phyloP scores from a whole-genome alignment of 2,888 invertebrate genomes.

The Reticulitermes lucifugus region DNA sequence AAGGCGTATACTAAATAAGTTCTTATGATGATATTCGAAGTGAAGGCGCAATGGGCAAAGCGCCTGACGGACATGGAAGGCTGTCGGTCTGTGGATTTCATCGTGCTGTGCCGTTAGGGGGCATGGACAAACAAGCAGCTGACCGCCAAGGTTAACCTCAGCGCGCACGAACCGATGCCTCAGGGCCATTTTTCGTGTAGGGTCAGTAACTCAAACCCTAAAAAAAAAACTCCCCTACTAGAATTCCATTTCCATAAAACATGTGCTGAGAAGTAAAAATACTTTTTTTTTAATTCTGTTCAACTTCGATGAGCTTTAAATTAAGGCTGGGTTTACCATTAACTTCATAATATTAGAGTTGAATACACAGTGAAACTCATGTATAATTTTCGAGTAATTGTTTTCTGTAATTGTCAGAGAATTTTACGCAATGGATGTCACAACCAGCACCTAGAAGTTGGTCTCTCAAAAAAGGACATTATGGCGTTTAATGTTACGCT shows the following conservation, averaged over 20 bases:
- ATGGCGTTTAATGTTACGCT: not conserved
- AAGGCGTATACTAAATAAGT: too few species aligned
- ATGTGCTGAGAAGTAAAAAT: not conserved
- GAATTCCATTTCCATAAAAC: not conserved
- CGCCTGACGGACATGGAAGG: not conserved
- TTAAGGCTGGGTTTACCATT: not conserved
- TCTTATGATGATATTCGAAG: not conserved
- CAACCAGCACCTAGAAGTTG: not conserved
- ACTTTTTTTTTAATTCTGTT: not conserved
- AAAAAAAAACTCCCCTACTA: not conserved
- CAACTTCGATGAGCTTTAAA: not conserved
- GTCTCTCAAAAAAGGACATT: not conserved
- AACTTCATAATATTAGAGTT: not conserved
- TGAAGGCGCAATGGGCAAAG: not conserved
- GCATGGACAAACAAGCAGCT: slow-evolving; percentile 17
- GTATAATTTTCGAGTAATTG: not conserved
- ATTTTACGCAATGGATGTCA: not conserved
- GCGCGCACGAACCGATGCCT: not conserved
- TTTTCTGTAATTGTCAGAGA: not conserved
- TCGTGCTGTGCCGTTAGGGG: slow-evolving; percentile 15
- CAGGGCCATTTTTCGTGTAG: slow-evolving; percentile 19
- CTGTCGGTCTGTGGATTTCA: not conserved
- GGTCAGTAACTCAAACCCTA: slow-evolving; percentile 17
- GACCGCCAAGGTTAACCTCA: slow-evolving; percentile 28
- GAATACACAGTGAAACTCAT: not conserved